These are phyloP conservation scores for Sminthurinus signatus DNA, from an alignment of 1,140 invertebrate species.

Conservation along the genomic window DNA sequence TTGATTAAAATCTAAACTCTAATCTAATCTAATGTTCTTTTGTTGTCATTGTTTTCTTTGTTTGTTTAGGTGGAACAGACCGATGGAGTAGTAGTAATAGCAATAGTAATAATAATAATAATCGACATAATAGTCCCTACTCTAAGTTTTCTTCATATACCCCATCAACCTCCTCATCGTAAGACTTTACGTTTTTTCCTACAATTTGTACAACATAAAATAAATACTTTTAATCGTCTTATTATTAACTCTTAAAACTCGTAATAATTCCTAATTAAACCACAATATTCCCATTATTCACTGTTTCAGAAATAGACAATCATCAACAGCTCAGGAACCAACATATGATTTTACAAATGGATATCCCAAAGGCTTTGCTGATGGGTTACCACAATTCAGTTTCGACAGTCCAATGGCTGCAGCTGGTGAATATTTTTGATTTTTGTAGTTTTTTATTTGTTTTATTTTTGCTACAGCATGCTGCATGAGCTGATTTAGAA, in stretches of 20 bases:
- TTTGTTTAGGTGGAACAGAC: too few relatives aligned
- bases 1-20: too few relatives aligned
- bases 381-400: constrained; percentile 35
- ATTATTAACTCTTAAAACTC: background rate
- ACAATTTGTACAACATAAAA: background rate
- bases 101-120: too few relatives aligned
- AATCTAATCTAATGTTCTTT: too few relatives aligned
- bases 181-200: background rate
- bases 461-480: too few relatives aligned
- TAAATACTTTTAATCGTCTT: background rate
- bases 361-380: constrained; percentile 27
- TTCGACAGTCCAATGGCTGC: constrained; percentile 28
- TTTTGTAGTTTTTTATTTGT: too few relatives aligned
- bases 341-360: constrained; percentile 26
- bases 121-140: too few relatives aligned
- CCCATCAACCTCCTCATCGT: background rate
- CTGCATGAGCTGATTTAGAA: too few relatives aligned
- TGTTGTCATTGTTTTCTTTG: too few relatives aligned
- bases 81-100: too few relatives aligned
- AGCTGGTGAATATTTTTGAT: too few relatives aligned
- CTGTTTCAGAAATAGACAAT: constrained; percentile 9
- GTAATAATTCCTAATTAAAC: background rate
- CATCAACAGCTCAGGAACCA: background rate
- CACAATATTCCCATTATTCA: background rate
- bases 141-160: too few relatives aligned